A percentile compares a stretch with the other conserved stretches of the same genome.
These are phyloP conservation scores for Leptinotarsa undecemlineata DNA, from an alignment of 1,140 invertebrate genomes.

Conservation along the genomic window DNA sequence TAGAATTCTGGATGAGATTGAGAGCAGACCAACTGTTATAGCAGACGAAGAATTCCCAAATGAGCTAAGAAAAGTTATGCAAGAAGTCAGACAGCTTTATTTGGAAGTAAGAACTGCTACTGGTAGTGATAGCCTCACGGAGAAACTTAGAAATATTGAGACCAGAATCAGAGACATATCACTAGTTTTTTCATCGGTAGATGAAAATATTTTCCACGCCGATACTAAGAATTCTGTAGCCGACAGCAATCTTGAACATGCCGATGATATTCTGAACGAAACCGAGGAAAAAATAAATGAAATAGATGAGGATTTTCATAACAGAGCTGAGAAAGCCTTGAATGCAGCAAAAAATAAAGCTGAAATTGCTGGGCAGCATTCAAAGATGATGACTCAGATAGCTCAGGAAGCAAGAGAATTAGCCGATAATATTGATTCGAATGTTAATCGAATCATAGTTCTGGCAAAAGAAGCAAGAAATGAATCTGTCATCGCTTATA, in stretches of 20 bases:
- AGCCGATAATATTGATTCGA: constrained; percentile 75
- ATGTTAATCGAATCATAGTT: constrained; percentile 76
- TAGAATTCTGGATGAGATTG: constrained; percentile 51
- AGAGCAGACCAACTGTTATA: constrained; percentile 63
- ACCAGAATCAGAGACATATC: constrained; percentile 63
- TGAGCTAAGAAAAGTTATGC: constrained; percentile 73
- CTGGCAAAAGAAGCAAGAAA: constrained; percentile 81
- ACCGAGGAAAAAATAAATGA: constrained; percentile 58
- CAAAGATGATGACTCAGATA: constrained; percentile 86
- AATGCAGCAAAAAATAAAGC: constrained; percentile 79
- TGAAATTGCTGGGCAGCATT: constrained; percentile 86
- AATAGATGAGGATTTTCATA: constrained; percentile 76
- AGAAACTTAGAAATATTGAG: constrained; percentile 63
- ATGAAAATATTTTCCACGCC: constrained; percentile 47
- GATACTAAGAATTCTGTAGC: constrained; percentile 32
- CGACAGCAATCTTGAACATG: constrained; percentile 39
- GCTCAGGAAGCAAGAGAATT: constrained; percentile 81
- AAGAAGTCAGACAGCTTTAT: constrained; percentile 64
- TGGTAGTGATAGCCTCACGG: constrained; percentile 59
- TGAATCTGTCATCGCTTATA: constrained; percentile 78
- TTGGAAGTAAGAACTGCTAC: constrained; percentile 46
- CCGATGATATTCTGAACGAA: constrained; percentile 37
- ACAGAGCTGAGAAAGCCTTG: constrained; percentile 77
- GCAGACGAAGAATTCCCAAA: constrained; percentile 72
- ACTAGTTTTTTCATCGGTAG: constrained; percentile 45